A percentile compares a stretch with the other conserved stretches of the same genome.
Conservation (phyloP, 2,113 vertebrate species). For the Ancistrus triradiatus region DNA sequence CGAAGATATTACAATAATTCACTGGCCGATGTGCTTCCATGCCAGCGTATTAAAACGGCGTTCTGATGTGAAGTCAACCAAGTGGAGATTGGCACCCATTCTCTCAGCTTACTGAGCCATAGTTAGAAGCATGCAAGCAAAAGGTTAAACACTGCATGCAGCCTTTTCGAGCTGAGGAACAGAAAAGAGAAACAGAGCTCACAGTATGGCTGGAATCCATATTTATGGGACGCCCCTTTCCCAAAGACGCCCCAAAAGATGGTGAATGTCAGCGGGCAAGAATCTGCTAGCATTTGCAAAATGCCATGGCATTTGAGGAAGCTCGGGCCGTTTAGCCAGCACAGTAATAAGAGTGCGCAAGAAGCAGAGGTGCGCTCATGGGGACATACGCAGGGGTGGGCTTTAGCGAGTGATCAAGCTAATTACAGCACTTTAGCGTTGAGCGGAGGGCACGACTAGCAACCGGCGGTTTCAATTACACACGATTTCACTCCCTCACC, state of each 20-base stretch:
- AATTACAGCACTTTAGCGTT: conserved; percentile 54
- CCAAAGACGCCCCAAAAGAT: conserved; percentile 64
- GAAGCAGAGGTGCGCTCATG: conserved; percentile 52
- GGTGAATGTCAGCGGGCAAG: conserved; percentile 75
- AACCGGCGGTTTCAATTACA: conserved; percentile 46
- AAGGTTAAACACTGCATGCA: conserved; percentile 71
- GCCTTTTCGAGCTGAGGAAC: conserved; percentile 31
- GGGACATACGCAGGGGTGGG: conserved; percentile 39
- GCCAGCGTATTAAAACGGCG: conserved; percentile 62
- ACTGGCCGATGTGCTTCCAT: conserved; percentile 45
- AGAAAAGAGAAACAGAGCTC: conserved; percentile 53
- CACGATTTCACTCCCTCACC: conserved; percentile 61
- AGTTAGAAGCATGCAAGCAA: conserved; percentile 62
- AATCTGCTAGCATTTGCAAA: conserved; percentile 75
- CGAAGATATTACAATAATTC: no score
- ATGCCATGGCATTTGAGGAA: conserved; percentile 78
- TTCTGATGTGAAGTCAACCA: conserved; percentile 42
- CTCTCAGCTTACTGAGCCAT: conserved; percentile 71
- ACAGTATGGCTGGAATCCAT: conserved; percentile 59
- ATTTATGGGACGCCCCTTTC: conserved; percentile 59
- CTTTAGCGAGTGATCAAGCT: conserved; percentile 43
- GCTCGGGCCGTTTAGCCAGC: conserved; percentile 51
- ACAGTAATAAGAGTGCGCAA: conserved; percentile 59
- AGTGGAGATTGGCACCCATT: conserved; percentile 59
- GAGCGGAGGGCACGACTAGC: conserved; percentile 49